A percentile compares a stretch with the other conserved stretches of the same genome.
These are phyloP conservation scores for Apotomis capreana DNA, from an alignment of 2,888 invertebrate genomes.

Conservation along the genomic window DNA sequence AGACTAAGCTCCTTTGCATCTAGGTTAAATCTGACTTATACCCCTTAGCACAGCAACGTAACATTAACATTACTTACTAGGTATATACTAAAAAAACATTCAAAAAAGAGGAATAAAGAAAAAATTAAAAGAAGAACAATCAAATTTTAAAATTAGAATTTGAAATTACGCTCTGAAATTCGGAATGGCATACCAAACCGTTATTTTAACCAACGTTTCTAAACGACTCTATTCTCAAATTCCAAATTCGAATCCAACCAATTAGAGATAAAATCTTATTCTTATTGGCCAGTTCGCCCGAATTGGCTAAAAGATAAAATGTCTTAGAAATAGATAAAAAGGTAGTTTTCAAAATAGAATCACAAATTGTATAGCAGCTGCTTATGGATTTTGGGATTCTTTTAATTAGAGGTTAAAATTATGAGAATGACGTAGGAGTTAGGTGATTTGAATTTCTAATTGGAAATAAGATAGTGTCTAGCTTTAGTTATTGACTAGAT, in stretches of 20 bases:
- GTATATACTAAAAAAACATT: no score
- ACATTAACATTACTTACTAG: no score
- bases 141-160: not conserved
- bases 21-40: no score
- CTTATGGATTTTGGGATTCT: conserved; percentile 9
- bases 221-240: conserved; percentile 28
- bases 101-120: no score
- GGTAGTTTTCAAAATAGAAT: conserved; percentile 15
- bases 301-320: conserved; percentile 16
- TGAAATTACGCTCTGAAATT: conserved; percentile 6
- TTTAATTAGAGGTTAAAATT: not conserved
- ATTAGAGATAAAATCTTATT: conserved; percentile 34
- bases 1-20: no score
- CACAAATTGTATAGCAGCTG: not conserved
- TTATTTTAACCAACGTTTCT: not conserved
- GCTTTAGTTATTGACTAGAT: not conserved
- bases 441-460: not conserved
- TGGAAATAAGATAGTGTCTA: not conserved
- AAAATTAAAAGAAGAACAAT: no score
- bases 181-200: not conserved
- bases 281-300: conserved; percentile 19
- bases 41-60: no score
- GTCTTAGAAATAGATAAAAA: not conserved
- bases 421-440: not conserved
- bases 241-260: conserved; percentile 33